Base-by-base conservation (phyloP, 2,888 invertebrate species). In the Acanthosoma haemorrhoidale region DNA sequence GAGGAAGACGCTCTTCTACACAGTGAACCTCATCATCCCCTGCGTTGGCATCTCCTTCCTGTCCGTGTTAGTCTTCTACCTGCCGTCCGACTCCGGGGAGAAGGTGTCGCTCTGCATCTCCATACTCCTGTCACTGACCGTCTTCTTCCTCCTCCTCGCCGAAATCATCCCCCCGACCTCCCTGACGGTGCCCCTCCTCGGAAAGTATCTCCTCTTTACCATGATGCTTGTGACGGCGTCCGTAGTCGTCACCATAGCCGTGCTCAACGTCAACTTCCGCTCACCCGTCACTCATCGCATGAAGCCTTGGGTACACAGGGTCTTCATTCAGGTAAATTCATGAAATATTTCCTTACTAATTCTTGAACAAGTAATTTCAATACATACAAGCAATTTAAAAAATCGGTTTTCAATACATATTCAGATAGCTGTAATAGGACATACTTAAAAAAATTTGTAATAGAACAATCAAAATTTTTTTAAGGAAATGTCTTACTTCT, bases 81-180 rank as follows among this genome's bases (percentile, higher is more conserved):
- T 98, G 77, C 98, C 98, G 72, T 94, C 95, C 75, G 96, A 97
- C 82, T 95, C 95, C 66, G 97, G 97, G 75, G 97, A 98, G 82
- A 97, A 97, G 82, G 84, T 97, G 77, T 96, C 96, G 73, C 87
- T 98, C 75, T 96, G 96, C 81, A 94, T 95, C 78, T 94, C 94
- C 75, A 94, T 95, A 80, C 85, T 95, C 73, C 88, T 95, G 69
- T 95, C 95, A 76, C 84, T 95, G 79, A 95, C 94, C 78, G 94
- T 95, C 84, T 95, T 95, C 85, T 94, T 95, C 84, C 85, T 95
- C 78, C 85, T 95, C 77, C 84, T 96, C 79, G 94, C 92, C 78
- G 95, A 95, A 84, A 95, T 94, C 80, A 95, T 95, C 80, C 95
- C 95, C 76, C 93, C 95, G 68, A 95, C 95, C 75, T 94, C 94